These are phyloP conservation scores for Danaus chrysippus DNA, from an alignment of 2,888 invertebrate species.

Conservation along the genomic window DNA sequence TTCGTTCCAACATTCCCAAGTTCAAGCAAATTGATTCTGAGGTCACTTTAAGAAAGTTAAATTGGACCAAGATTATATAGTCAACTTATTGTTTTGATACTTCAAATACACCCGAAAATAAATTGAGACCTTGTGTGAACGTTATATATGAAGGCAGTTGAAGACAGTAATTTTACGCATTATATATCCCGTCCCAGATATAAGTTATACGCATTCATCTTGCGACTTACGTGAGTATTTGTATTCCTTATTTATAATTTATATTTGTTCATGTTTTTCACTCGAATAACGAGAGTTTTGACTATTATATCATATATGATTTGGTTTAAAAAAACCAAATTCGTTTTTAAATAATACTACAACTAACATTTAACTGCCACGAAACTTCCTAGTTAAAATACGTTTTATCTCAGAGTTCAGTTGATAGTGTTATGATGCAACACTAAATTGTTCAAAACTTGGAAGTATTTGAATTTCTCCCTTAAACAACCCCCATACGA, in stretches of 20 bases:
- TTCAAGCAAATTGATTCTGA: slow-evolving; percentile 41
- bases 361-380: not conserved
- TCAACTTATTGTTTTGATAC: too few relatives aligned
- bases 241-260: slow-evolving; percentile 38
- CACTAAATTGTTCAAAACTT: slow-evolving; percentile 31
- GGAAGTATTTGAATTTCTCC: slow-evolving; percentile 59
- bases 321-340: too few relatives aligned
- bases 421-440: not conserved
- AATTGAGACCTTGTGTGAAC: slow-evolving; percentile 32
- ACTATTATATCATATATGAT: too few relatives aligned
- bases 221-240: slow-evolving; percentile 52
- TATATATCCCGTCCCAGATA: slow-evolving; percentile 67
- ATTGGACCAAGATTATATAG: slow-evolving; percentile 3
- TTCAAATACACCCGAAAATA: slow-evolving; percentile 30
- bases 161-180: slow-evolving; percentile 73
- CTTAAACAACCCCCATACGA: slow-evolving; percentile 47
- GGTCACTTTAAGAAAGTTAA: slow-evolving; percentile 1
- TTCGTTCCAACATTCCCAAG: slow-evolving; percentile 12
- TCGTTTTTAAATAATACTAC: not conserved
- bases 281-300: too few relatives aligned
- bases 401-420: not conserved
- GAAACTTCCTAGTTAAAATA: not conserved
- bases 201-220: slow-evolving; percentile 66
- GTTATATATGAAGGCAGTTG: slow-evolving; percentile 59
- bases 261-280: slow-evolving; percentile 6